A percentile compares a stretch with the other conserved stretches of the same genome.
Conservation (phyloP, 2,888 invertebrate species). For the Xestia xanthographa region DNA sequence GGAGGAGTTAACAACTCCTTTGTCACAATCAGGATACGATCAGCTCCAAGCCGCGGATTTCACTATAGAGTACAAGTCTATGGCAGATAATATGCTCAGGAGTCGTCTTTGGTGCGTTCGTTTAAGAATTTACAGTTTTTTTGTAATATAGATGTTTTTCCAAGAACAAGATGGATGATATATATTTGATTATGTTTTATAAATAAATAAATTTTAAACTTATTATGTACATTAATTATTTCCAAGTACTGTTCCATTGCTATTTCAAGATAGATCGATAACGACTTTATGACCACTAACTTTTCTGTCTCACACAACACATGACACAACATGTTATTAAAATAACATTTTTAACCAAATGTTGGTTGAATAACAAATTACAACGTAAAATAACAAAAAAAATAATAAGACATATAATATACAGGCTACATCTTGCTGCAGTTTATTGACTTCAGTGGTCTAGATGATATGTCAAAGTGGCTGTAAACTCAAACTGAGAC, state of each 20-base stretch:
- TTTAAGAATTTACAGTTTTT: neutral
- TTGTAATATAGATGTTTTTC: neutral
- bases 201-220: neutral
- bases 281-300: no score
- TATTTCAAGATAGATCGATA: no score
- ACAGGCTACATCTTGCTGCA: no score
- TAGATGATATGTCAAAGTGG: neutral
- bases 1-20: constrained; percentile 24
- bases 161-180: neutral
- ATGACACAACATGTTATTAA: no score
- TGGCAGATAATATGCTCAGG: neutral
- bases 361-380: no score
- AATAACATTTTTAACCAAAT: no score
- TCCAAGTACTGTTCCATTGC: neutral
- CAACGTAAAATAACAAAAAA: no score
- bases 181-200: neutral
- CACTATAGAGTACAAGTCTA: constrained; percentile 21
- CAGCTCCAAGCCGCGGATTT: constrained; percentile 34
- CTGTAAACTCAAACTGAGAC: no score
- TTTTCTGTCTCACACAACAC: no score
- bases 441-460: no score
- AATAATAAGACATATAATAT: no score
- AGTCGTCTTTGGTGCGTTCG: no score
- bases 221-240: neutral
- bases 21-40: constrained; percentile 29